These are phyloP conservation scores for Lissocephala sabroskyi DNA, from an alignment of 2,888 invertebrate species.

Conservation along the genomic window DNA sequence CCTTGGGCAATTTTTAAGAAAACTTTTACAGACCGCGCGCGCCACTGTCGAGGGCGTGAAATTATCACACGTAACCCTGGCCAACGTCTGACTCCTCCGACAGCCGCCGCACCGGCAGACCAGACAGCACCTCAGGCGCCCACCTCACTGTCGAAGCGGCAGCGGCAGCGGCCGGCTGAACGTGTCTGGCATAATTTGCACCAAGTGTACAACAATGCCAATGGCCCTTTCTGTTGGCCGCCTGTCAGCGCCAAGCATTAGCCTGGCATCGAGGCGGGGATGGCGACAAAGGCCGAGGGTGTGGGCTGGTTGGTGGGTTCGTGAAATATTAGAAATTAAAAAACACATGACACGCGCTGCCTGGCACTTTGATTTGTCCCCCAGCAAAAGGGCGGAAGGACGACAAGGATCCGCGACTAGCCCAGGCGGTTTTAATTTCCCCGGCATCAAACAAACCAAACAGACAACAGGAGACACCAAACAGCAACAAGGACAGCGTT, in stretches of 20 bases:
- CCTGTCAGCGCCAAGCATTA: conserved; percentile 33
- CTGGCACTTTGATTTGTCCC: conserved; percentile 60
- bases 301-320: conserved; percentile 22
- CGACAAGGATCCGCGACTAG: too few relatives aligned
- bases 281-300: not conserved
- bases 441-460: conserved; percentile 15
- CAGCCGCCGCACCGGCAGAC: conserved; percentile 2
- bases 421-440: too few relatives aligned
- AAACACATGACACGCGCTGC: conserved; percentile 51
- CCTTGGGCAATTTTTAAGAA: conserved; percentile 52
- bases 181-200: conserved; percentile 63
- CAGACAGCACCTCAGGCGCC: conserved; percentile 48
- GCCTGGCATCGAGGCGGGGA: conserved; percentile 12
- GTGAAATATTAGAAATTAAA: conserved; percentile 63
- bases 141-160: conserved; percentile 37
- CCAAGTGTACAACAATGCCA: conserved; percentile 56
- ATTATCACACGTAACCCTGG: conserved; percentile 48
- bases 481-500: not conserved
- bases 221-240: conserved; percentile 5
- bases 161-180: conserved; percentile 22
- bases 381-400: conserved; percentile 45
- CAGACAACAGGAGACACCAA: conserved; percentile 1
- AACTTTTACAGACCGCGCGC: conserved; percentile 42
- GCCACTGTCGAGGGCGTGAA: conserved; percentile 13
- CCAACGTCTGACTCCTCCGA: not conserved